Conservation (phyloP, 2,888 invertebrate genomes). For the Leptinotarsa juncta region DNA sequence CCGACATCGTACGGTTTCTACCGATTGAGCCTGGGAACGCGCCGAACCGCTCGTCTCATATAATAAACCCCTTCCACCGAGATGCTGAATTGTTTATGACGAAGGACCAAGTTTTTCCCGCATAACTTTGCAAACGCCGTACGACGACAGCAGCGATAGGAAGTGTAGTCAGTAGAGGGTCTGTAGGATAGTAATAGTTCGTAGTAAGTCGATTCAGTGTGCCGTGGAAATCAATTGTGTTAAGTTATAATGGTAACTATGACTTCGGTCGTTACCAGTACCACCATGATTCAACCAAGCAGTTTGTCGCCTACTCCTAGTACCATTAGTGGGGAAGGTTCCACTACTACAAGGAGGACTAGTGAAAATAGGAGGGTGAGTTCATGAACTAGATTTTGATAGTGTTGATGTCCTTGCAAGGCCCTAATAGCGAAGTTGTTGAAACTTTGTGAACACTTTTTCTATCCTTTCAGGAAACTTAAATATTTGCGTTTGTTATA, state of each 20-base stretch:
- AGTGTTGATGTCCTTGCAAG: too few species aligned
- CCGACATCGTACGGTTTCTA: constrained; percentile 45
- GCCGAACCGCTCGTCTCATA: constrained; percentile 57
- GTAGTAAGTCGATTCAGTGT: constrained; percentile 29
- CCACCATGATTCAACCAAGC: constrained; percentile 41
- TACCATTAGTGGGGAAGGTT: constrained; percentile 30
- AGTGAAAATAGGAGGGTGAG: constrained; percentile 59
- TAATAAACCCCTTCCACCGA: constrained; percentile 24
- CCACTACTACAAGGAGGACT: constrained; percentile 45
- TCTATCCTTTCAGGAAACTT: too few species aligned
- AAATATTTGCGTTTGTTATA: background rate
- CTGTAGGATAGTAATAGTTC: constrained; percentile 13
- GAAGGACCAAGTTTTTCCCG: constrained; percentile 38
- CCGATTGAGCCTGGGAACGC: constrained; percentile 59
- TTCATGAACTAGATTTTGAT: constrained; percentile 14
- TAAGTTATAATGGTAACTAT: constrained; percentile 46
- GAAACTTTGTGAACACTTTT: too few species aligned
- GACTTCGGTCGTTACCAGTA: constrained; percentile 34
- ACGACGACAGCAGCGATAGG: constrained; percentile 21
- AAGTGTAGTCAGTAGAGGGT: constrained; percentile 26
- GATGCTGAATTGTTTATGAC: constrained; percentile 43
- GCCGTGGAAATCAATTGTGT: constrained; percentile 15
- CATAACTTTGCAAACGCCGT: constrained; percentile 36
- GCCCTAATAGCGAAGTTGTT: too few species aligned
- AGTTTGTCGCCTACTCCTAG: constrained; percentile 38